These are phyloP conservation scores for Brienomyrus brachyistius DNA, from an alignment of 2,113 vertebrate species.

Conservation along the genomic window DNA sequence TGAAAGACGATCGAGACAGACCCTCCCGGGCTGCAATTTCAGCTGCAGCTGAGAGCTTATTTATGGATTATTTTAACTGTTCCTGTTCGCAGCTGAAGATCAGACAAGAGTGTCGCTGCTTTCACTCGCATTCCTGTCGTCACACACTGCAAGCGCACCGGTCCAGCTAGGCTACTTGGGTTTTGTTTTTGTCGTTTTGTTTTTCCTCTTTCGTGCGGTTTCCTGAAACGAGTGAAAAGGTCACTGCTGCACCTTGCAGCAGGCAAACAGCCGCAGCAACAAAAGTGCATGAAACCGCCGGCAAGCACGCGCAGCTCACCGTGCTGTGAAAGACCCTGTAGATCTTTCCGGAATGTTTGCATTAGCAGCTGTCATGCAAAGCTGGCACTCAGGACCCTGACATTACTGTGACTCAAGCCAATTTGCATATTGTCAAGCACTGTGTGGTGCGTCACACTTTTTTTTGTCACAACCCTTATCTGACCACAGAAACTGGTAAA, in stretches of 20 bases:
- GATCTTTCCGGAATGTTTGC: background rate
- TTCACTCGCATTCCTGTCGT: background rate
- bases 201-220: background rate
- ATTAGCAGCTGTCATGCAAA: background rate
- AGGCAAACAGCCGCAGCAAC: background rate
- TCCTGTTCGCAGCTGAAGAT: background rate
- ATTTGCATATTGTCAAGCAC: background rate
- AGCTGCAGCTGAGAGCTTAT: background rate
- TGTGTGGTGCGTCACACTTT: background rate
- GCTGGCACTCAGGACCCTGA: background rate
- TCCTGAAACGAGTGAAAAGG: background rate
- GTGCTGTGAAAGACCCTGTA: background rate
- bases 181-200: background rate
- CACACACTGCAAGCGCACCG: background rate
- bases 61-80: background rate
- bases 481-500: background rate
- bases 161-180: background rate
- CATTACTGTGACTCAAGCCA: background rate
- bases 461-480: background rate
- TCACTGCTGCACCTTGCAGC: background rate
- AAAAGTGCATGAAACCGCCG: background rate
- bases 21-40: background rate
- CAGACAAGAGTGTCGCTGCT: background rate
- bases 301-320: background rate
- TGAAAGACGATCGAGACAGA: background rate